These are phyloP conservation scores for Trichogramma evanescens DNA, from an alignment of 2,888 invertebrate genomes.

Conservation along the genomic window DNA sequence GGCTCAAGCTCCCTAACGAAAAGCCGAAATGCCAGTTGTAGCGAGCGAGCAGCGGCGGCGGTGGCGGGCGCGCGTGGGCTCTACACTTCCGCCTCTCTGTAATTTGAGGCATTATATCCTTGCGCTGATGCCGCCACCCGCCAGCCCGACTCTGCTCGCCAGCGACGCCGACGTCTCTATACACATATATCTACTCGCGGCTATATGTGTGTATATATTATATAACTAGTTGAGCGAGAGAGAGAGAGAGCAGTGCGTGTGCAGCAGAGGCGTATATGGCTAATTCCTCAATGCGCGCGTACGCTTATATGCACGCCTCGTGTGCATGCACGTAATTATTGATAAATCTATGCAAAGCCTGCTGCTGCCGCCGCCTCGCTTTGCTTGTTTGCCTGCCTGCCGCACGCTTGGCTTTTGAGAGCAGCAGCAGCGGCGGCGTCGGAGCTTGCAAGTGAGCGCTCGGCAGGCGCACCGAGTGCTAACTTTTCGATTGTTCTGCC, in stretches of 20 bases:
- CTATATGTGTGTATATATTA: background rate
- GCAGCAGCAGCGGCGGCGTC: background rate
- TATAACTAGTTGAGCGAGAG: background rate
- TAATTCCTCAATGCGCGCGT: constrained; percentile 1
- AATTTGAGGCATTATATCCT: constrained; percentile 16
- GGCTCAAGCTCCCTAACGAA: background rate
- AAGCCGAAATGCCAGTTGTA: constrained; percentile 13
- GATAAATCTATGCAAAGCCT: constrained; percentile 20
- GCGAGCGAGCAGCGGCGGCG: too few relatives aligned
- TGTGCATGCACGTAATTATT: constrained; percentile 15
- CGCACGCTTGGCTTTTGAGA: constrained; percentile 7
- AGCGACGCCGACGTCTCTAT: constrained; percentile 20
- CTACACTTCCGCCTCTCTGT: constrained; percentile 16
- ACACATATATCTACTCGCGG: constrained; percentile 17
- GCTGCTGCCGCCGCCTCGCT: background rate
- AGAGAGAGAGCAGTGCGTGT: background rate
- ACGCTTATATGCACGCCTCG: background rate
- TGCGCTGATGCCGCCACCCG: too few relatives aligned
- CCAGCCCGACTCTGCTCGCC: background rate
- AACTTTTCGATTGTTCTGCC: constrained; percentile 4
- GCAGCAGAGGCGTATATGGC: background rate
- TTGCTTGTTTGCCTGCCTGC: background rate
- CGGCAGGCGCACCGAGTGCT: background rate
- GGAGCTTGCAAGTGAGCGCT: too few relatives aligned
- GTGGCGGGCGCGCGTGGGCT: too few relatives aligned